phyloP scores from a whole-genome alignment of 2,113 vertebrate species.

The Muntiacus reevesi region DNA sequence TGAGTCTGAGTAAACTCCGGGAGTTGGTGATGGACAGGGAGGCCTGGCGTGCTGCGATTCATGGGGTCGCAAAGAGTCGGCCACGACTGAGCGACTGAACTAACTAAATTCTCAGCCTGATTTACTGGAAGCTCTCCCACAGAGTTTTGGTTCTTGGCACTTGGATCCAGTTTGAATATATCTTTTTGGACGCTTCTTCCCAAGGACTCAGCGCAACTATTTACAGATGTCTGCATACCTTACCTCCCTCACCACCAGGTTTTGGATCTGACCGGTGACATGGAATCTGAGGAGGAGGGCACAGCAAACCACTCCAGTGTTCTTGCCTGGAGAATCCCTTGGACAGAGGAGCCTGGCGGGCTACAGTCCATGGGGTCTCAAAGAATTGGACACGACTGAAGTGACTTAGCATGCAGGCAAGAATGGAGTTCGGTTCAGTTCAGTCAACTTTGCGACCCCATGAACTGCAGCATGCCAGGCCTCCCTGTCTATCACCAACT shows the following conservation, averaged over 20 bases:
- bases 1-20: neutral
- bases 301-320: neutral
- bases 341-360: neutral
- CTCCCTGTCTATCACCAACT: neutral
- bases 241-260: neutral
- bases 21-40: neutral
- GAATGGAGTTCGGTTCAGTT: neutral
- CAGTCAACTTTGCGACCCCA: rapidly evolving
- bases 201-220: neutral
- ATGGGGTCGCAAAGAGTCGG: neutral
- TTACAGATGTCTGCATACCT: neutral
- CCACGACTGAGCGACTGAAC: neutral
- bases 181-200: neutral
- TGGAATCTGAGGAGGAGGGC: neutral
- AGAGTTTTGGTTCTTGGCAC: neutral
- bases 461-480: neutral
- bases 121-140: neutral
- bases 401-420: neutral
- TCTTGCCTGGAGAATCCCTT: neutral
- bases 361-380: neutral
- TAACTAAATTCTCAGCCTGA: neutral
- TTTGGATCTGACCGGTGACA: neutral
- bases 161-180: neutral
- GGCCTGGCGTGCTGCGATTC: neutral
- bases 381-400: neutral